Percentiles rank a stretch among this genome's conserved stretches.
Evolutionary conservation across 2,797 vertebrate genomes (phyloP).

Genomic region (Leptodactylus fallax): DNA sequence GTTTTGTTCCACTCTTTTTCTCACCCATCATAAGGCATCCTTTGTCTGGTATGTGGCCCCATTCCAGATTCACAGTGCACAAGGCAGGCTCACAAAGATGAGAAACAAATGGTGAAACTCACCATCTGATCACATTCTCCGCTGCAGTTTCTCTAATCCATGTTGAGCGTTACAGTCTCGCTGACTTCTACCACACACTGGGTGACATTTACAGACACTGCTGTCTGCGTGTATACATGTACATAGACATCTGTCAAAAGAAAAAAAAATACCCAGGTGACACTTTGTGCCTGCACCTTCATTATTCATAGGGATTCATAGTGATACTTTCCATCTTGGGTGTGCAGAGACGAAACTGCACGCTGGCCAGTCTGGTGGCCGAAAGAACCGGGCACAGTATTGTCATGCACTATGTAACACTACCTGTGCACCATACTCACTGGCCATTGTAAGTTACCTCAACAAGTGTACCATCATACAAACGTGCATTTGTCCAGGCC

Average conservation of each 20-base stretch:
- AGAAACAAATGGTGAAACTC: conserved; percentile 52
- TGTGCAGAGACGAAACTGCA: no score
- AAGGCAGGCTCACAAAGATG: conserved; percentile 52
- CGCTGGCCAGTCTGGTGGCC: no score
- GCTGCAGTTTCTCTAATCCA: conserved; percentile 12
- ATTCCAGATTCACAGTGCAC: conserved; percentile 48
- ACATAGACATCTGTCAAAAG: background rate
- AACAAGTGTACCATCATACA: no score
- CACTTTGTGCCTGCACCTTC: background rate
- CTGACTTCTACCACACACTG: conserved; percentile 4
- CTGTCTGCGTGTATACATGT: background rate
- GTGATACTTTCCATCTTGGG: no score
- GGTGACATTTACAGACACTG: conserved; percentile 11
- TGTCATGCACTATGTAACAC: no score
- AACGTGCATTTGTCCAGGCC: no score
- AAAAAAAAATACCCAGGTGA: background rate
- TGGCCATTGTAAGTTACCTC: no score
- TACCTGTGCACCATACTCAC: no score
- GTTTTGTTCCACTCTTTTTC: conserved; percentile 38
- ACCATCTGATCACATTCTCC: conserved; percentile 38
- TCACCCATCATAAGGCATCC: conserved; percentile 52
- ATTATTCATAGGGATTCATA: no score
- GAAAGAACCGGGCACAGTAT: no score
- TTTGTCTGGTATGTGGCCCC: conserved; percentile 50
- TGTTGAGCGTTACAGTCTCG: background rate